Conservation (phyloP, 1,140 invertebrate species). For the Anastatus disparis region DNA sequence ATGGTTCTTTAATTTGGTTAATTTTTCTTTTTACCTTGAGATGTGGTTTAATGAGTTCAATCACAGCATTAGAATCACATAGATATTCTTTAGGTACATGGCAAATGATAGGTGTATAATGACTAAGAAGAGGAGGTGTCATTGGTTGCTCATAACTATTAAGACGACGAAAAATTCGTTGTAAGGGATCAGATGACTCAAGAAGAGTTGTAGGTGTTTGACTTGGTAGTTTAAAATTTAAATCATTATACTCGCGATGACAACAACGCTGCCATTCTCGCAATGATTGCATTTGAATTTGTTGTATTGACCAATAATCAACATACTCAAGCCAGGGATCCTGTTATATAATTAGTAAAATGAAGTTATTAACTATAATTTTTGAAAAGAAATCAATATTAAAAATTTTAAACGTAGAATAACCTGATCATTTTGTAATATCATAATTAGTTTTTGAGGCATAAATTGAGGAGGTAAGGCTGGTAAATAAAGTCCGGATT, state of each 20-base stretch:
- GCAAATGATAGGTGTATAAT: conserved; percentile 47
- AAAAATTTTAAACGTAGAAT: conserved; percentile 29
- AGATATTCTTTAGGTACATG: conserved; percentile 54
- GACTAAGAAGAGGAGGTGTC: conserved; percentile 62
- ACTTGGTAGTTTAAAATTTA: conserved; percentile 17
- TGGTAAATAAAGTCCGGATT: conserved; percentile 75
- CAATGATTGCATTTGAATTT: conserved; percentile 65
- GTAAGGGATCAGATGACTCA: conserved; percentile 61
- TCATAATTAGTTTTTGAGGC: conserved; percentile 66
- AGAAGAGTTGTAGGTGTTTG: conserved; percentile 44
- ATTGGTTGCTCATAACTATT: conserved; percentile 73
- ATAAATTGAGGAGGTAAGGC: conserved; percentile 80
- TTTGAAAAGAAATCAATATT: background rate
- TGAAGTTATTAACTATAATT: background rate
- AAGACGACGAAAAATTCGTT: conserved; percentile 70
- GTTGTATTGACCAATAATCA: conserved; percentile 69
- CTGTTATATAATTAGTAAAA: conserved; percentile 32
- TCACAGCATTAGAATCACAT: conserved; percentile 52
- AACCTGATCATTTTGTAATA: conserved; percentile 70
- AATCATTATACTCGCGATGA: conserved; percentile 38
- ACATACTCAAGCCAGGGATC: conserved; percentile 77
- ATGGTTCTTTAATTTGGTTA: background rate
- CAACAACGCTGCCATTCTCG: conserved; percentile 64
- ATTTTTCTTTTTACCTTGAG: conserved; percentile 59
- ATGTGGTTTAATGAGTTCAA: conserved; percentile 65